Evolutionary conservation across 2,797 vertebrate genomes (phyloP).

Genomic region (Chlorospingus flavigularis): DNA sequence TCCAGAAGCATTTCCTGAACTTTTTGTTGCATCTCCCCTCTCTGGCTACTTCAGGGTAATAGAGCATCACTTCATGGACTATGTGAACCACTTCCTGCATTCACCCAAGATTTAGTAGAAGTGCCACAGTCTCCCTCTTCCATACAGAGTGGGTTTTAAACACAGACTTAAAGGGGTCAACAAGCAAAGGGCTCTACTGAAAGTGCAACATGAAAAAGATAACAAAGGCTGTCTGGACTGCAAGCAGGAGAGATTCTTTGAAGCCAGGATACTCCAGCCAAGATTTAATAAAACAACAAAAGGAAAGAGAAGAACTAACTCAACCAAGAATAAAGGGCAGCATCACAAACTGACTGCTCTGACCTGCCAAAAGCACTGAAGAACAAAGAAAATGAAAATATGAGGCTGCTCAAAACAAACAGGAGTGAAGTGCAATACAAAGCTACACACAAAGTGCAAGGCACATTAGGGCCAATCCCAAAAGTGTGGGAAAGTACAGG

Average conservation of each 20-base stretch:
- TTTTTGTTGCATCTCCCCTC: not conserved
- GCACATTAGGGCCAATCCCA: not conserved
- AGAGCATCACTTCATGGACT: not conserved
- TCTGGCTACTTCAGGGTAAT: not conserved
- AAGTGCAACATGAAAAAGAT: not conserved
- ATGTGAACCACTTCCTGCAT: not conserved
- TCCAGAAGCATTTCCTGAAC: not conserved
- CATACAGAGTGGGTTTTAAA: not conserved
- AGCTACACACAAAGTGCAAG: not conserved
- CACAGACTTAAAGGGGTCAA: not conserved
- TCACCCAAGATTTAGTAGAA: not conserved
- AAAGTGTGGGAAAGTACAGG: not conserved
- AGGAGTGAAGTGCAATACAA: not conserved
- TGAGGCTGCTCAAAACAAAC: conserved; percentile 26
- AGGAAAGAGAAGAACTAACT: conserved; percentile 3
- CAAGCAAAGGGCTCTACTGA: not conserved
- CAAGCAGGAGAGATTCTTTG: not conserved
- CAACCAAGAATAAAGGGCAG: conserved; percentile 26
- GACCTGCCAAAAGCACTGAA: conserved; percentile 2
- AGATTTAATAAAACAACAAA: conserved; percentile 52
- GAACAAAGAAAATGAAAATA: conserved; percentile 42
- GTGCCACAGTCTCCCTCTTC: not conserved
- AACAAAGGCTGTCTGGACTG: conserved; percentile 9
- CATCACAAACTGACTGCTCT: not conserved
- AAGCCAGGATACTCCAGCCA: conserved; percentile 1